A percentile compares a stretch with the other conserved stretches of the same genome.
Evolutionary conservation across 1,140 invertebrate genomes (phyloP).

Genomic region (Plectus sambesii): DNA sequence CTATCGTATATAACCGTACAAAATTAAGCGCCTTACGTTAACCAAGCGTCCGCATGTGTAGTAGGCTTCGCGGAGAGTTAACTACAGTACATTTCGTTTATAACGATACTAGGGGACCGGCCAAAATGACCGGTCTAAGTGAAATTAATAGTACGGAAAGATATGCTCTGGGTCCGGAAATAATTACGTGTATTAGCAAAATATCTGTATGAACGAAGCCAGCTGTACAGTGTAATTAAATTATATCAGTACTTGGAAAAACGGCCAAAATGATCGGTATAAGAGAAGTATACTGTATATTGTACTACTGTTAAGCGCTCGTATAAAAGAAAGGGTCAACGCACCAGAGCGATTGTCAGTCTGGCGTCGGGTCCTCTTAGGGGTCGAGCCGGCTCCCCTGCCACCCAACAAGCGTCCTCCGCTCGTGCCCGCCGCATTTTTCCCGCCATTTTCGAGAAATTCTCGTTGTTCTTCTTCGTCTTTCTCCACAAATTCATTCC

Average conservation of each 20-base stretch:
- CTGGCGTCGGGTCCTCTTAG: constrained; percentile 9
- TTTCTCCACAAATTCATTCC: constrained; percentile 41
- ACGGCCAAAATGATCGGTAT: too few relatives aligned
- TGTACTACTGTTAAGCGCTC: neutral
- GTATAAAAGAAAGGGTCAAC: constrained; percentile 3
- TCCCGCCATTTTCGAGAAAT: constrained; percentile 22
- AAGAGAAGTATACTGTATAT: constrained; percentile 7
- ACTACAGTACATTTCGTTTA: too few relatives aligned
- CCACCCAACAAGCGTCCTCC: constrained; percentile 1
- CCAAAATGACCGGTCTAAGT: too few relatives aligned
- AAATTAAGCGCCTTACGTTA: constrained; percentile 4
- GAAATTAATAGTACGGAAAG: too few relatives aligned
- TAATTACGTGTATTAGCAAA: too few relatives aligned
- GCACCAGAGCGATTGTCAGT: neutral
- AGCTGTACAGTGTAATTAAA: too few relatives aligned
- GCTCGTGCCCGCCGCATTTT: constrained; percentile 12
- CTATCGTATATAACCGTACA: constrained; percentile 2
- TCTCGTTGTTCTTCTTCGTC: constrained; percentile 34
- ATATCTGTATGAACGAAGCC: too few relatives aligned
- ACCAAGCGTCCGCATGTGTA: constrained; percentile 13
- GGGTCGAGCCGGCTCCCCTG: constrained; percentile 17
- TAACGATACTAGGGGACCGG: too few relatives aligned
- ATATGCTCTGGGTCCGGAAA: too few relatives aligned
- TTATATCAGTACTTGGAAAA: too few relatives aligned
- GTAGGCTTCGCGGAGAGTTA: too few relatives aligned